Base-by-base conservation (phyloP, 2,113 vertebrate genomes). In the Ophiodon elongatus region DNA sequence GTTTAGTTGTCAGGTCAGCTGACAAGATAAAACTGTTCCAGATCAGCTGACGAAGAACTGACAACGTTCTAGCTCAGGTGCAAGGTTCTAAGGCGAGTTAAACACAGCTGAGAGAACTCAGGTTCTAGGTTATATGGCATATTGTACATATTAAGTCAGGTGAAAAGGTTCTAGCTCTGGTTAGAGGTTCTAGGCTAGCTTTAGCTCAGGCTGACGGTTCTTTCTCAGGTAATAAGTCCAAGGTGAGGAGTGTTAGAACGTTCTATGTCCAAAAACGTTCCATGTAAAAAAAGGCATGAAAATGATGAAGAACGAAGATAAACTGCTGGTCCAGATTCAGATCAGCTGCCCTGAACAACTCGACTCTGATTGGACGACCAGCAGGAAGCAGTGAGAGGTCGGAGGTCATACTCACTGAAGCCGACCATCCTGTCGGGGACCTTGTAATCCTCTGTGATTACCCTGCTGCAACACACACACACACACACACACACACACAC, bases 351-450 rank as follows among this genome's bases (percentile, higher is more conserved):
- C 10, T 17, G 11, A 6, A 56, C 8, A 39, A 23, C 70, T 57
- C 6, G 0, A 37, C 23, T 62, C 25, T 66, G 68, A 73, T 39
- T 78, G 37, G 74, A 63, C 33, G 7, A 59, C 5, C 65, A 69
- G 79, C 52, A 33, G 64, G 50, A 74, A 37, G 17, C 9, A 19
- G 11, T 6, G 25, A 66, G 3, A 80, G 70, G 63, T 82, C 52
- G 31, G 35, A 81, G 68, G 63, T 86, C 67, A 77, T 87, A 94
- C 98, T 98, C 96, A 99, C 98, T 99, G 95, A 99, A 99, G 95
- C 98, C 98, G 91, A 99, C 98, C 98, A 99, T 99, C 83, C 98
- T 97, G 93, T 99, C 98, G 31, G 98, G 98, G 92, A 99, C 98
- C 94, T 99, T 99, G 94, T 97, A 99, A 54, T 99, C 98, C 88